Percentiles rank a stretch among this genome's conserved stretches.
phyloP scores from a whole-genome alignment of 1,140 invertebrate genomes.

The Parapsyche elsis region DNA sequence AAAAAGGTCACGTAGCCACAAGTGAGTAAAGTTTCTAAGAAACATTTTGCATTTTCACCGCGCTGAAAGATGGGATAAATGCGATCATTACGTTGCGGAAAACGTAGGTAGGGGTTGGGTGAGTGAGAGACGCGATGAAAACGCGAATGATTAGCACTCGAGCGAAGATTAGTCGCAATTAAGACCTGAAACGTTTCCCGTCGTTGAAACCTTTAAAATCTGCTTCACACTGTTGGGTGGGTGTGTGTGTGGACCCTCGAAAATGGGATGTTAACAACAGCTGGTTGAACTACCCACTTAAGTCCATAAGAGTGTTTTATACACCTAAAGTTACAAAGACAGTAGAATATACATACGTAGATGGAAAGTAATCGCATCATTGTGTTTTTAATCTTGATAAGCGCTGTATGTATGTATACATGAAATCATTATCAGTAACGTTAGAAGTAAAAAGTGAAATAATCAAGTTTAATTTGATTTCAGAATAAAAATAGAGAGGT shows the following conservation, averaged over 20 bases:
- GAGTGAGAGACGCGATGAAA: slow-evolving; percentile 3
- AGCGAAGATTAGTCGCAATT: slow-evolving; percentile 30
- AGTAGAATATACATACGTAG: not conserved
- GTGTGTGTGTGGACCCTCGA: not conserved
- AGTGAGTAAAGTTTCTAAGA: too few species aligned
- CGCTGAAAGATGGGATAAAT: slow-evolving; percentile 15
- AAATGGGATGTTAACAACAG: not conserved
- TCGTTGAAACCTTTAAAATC: slow-evolving; percentile 24
- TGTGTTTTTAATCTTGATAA: not conserved
- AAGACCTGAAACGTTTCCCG: slow-evolving; percentile 25
- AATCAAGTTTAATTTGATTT: too few species aligned
- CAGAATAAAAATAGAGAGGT: too few species aligned
- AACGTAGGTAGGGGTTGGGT: not conserved
- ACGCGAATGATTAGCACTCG: slow-evolving; percentile 42
- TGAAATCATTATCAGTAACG: too few species aligned
- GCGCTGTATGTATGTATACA: not conserved
- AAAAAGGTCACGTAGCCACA: too few species aligned
- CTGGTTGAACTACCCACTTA: too few species aligned
- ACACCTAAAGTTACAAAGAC: too few species aligned
- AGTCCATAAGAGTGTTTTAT: too few species aligned
- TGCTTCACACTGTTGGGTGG: not conserved
- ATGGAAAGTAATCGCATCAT: too few species aligned
- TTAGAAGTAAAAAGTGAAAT: too few species aligned
- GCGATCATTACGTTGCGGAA: not conserved
- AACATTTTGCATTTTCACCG: not conserved